Evolutionary conservation across 2,113 vertebrate genomes (phyloP).

Genomic region (Limnothrissa miodon): DNA sequence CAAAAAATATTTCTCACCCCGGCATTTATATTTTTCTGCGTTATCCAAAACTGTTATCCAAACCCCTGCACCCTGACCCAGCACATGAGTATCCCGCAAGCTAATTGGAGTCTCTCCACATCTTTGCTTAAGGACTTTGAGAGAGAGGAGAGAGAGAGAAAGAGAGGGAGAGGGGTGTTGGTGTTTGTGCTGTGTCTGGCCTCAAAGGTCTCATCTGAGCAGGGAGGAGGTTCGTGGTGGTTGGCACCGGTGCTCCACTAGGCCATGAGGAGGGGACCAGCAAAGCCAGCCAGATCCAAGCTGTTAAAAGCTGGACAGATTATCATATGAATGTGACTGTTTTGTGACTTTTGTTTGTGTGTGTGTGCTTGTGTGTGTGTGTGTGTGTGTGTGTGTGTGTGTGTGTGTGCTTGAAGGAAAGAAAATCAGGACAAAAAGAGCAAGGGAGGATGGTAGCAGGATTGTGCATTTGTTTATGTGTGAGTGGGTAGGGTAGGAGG

Average conservation of each 20-base stretch:
- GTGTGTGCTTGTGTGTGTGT: neutral
- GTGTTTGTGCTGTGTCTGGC: too few species aligned
- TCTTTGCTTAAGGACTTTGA: neutral
- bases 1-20: too few species aligned
- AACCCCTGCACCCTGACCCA: too few species aligned
- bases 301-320: neutral
- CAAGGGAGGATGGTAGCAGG: neutral
- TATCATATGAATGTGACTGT: neutral
- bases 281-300: neutral
- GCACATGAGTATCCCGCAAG: neutral
- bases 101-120: neutral
- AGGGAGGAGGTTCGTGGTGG: neutral
- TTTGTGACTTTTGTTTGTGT: too few species aligned
- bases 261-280: neutral
- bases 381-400: neutral
- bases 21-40: too few species aligned
- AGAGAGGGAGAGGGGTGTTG: too few species aligned
- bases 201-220: neutral
- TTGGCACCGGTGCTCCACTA: neutral
- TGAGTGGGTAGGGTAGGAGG: neutral
- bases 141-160: too few species aligned
- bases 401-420: neutral
- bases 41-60: too few species aligned
- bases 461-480: neutral
- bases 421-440: neutral